phyloP scores from a whole-genome alignment of 2,888 invertebrate species.

The Pomacea canaliculata region DNA sequence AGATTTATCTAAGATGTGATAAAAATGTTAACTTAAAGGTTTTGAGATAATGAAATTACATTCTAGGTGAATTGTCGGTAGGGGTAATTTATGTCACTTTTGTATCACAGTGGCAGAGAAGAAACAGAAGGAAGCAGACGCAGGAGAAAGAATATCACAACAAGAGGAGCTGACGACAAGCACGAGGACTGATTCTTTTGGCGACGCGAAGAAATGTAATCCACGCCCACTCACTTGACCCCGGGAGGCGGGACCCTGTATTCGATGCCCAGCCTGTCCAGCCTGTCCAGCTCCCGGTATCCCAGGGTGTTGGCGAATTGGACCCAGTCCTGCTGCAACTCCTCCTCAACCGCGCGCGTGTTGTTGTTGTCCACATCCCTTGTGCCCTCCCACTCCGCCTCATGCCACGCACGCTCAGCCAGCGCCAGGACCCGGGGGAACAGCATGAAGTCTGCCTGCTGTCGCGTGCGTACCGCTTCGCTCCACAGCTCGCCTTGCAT shows the following conservation, averaged over 20 bases:
- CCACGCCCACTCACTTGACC: constrained; percentile 44
- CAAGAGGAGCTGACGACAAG: too few relatives aligned
- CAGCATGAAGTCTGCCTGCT: constrained; percentile 55
- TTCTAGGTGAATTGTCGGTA: too few relatives aligned
- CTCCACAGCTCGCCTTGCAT: constrained; percentile 64
- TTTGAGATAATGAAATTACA: too few relatives aligned
- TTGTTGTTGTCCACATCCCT: constrained; percentile 20
- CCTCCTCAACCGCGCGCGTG: constrained; percentile 16
- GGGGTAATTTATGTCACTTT: too few relatives aligned
- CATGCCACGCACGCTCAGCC: constrained; percentile 64
- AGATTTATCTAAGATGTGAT: too few relatives aligned
- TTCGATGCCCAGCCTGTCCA: constrained; percentile 44
- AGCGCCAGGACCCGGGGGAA: constrained; percentile 58
- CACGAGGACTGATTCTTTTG: too few relatives aligned
- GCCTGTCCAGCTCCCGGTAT: constrained; percentile 46
- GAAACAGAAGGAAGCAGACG: too few relatives aligned
- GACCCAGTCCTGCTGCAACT: constrained; percentile 44
- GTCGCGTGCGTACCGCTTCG: constrained; percentile 48
- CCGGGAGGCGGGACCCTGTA: constrained; percentile 58
- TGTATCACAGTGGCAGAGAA: too few relatives aligned
- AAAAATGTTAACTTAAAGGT: too few relatives aligned
- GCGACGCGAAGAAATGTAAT: too few relatives aligned
- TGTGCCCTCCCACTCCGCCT: constrained; percentile 57
- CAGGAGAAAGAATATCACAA: too few relatives aligned
- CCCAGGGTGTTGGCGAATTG: constrained; percentile 53